Evolutionary conservation across 2,888 invertebrate species (phyloP).

Genomic region (Eupithecia centaureata): DNA sequence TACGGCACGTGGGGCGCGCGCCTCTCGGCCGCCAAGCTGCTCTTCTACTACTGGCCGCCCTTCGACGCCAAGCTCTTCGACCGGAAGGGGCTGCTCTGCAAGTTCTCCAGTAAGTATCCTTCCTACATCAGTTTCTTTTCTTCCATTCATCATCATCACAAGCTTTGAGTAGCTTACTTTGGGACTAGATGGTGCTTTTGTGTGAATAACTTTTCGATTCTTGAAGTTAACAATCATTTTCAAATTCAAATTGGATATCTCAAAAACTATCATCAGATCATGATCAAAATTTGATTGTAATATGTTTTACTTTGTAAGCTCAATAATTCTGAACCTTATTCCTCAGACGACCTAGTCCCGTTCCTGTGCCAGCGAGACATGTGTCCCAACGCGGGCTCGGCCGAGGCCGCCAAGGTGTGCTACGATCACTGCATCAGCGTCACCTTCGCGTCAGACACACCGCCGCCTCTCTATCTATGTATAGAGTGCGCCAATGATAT

Average conservation of each 20-base stretch:
- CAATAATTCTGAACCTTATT: background rate
- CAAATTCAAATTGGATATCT: no score
- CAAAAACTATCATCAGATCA: no score
- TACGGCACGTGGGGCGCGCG: conserved; percentile 97
- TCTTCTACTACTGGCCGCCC: conserved; percentile 99
- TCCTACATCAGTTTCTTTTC: no score
- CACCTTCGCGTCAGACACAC: conserved; percentile 92
- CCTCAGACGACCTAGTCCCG: conserved; percentile 88
- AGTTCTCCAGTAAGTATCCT: conserved; percentile 92
- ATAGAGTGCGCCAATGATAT: conserved; percentile 98
- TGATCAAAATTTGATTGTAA: no score
- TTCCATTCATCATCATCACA: no score
- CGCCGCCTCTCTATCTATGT: conserved; percentile 97
- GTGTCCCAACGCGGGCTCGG: conserved; percentile 94
- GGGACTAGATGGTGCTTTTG: no score
- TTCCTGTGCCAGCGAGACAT: conserved; percentile 95
- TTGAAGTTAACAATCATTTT: no score
- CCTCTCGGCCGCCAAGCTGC: conserved; percentile 97
- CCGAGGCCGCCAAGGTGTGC: conserved; percentile 96
- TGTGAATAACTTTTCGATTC: no score
- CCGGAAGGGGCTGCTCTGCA: conserved; percentile 92
- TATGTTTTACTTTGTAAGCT: no score
- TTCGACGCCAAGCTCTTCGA: conserved; percentile 97
- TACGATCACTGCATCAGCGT: conserved; percentile 96
- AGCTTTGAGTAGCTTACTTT: no score